phyloP scores from a whole-genome alignment of 2,888 invertebrate species.

The Cacoxenus indagator region DNA sequence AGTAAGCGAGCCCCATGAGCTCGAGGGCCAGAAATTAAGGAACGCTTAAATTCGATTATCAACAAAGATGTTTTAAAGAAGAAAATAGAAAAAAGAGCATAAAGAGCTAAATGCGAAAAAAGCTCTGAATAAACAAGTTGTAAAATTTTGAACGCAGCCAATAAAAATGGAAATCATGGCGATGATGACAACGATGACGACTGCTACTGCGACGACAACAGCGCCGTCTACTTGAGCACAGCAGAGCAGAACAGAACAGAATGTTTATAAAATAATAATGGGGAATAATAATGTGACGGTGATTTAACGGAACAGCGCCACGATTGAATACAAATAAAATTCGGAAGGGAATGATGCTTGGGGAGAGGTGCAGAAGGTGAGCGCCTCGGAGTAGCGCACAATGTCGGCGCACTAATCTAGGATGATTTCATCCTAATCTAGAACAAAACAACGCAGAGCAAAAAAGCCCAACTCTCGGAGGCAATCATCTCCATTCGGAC shows the following conservation, averaged over 20 bases:
- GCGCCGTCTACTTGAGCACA: slow-evolving; percentile 17
- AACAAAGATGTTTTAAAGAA: slow-evolving; percentile 58
- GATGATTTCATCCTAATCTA: slow-evolving; percentile 64
- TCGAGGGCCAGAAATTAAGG: background rate
- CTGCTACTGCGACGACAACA: too few species aligned
- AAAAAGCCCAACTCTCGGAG: slow-evolving; percentile 28
- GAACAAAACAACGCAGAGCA: slow-evolving; percentile 44
- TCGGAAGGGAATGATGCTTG: slow-evolving; percentile 18
- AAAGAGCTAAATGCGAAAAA: slow-evolving; percentile 13
- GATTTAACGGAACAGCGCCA: slow-evolving; percentile 65
- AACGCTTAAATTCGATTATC: slow-evolving; percentile 40
- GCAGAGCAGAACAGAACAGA: slow-evolving; percentile 40
- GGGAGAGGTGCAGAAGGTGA: slow-evolving; percentile 12
- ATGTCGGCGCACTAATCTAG: slow-evolving; percentile 59
- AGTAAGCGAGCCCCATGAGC: background rate
- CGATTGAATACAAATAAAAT: slow-evolving; percentile 69
- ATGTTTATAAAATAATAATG: slow-evolving; percentile 68
- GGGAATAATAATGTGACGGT: slow-evolving; percentile 66
- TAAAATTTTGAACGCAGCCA: slow-evolving; percentile 59
- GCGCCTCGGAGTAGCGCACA: slow-evolving; percentile 30
- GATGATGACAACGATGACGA: slow-evolving; percentile 28
- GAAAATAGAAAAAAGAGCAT: slow-evolving; percentile 31
- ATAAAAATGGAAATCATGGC: slow-evolving; percentile 66
- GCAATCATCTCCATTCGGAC: slow-evolving; percentile 42
- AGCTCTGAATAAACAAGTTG: slow-evolving; percentile 35